phyloP scores from a whole-genome alignment of 2,888 invertebrate genomes.

The Tipula confusa region DNA sequence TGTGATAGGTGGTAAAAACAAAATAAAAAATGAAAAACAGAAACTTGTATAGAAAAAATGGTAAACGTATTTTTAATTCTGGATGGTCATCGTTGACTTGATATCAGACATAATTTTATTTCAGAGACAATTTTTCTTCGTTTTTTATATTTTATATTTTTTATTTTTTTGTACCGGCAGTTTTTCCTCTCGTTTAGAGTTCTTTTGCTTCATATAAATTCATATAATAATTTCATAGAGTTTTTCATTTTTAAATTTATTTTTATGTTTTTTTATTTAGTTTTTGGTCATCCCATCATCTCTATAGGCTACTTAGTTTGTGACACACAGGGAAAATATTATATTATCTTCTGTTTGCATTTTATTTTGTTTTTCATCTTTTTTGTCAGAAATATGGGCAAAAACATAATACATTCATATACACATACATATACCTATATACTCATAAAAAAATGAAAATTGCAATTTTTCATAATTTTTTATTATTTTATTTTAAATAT shows the following conservation, averaged over 20 bases:
- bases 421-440: not conserved
- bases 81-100: slow-evolving; percentile 29
- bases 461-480: slow-evolving; percentile 3
- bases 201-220: not conserved
- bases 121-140: slow-evolving; percentile 20
- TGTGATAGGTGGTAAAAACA: not conserved
- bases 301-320: slow-evolving; percentile 30
- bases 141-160: too few relatives aligned
- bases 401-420: not conserved
- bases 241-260: not conserved
- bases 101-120: slow-evolving; percentile 30
- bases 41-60: not conserved
- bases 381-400: slow-evolving; percentile 25
- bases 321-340: slow-evolving; percentile 29
- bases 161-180: not conserved
- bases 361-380: slow-evolving; percentile 17
- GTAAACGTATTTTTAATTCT: slow-evolving; percentile 20
- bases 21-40: not conserved
- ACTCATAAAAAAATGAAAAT: not conserved
- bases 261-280: not conserved
- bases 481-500: not conserved
- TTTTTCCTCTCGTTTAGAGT: slow-evolving; percentile 17
- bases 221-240: not conserved
- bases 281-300: slow-evolving; percentile 29
- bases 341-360: slow-evolving; percentile 30